Base-by-base conservation (phyloP, 1,140 invertebrate species). In the Harlomillsia oculata region DNA sequence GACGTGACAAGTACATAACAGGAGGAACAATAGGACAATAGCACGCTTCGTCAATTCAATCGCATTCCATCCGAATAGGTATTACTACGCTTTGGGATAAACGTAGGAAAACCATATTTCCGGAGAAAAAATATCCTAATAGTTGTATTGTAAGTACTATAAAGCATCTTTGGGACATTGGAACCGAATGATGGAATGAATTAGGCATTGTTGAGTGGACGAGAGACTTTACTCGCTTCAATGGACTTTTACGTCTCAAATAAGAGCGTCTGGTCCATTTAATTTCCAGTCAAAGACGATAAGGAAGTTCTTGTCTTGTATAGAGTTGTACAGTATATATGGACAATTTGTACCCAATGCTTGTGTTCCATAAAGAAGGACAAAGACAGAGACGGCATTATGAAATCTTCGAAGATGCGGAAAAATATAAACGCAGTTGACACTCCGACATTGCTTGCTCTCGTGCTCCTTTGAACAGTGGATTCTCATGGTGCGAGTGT, bases 231-330 rank as follows among this genome's bases (percentile, higher is more conserved):
- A 21, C 39, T 41, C 39, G 23, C 39, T 41, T 41, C 39, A 41
- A 41, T 41, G 39, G 23, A 41, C 39, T 41, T n/a, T n/a, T n/a
- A n/a, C n/a, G 39, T 41, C 39, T 41, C 18, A 20, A 20, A 41
- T 16, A 41, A 20, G 23, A 20, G 9, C 39, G 23, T 41, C 23
- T 21, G 23, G 39, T 41, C 39, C 39, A 41, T 41, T 16, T 41
- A n/a, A n/a, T n/a, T n/a, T n/a, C n/a, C n/a, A n/a, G n/a, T n/a
- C n/a, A n/a, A n/a, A n/a, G n/a, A n/a, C n/a, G n/a, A n/a, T n/a
- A n/a, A n/a, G n/a, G n/a, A n/a, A n/a, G n/a, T n/a, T n/a, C n/a
- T n/a, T n/a, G n/a, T n/a, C n/a, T n/a, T n/a, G n/a, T n/a, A n/a
- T n/a, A n/a, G n/a, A n/a, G n/a, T n/a, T n/a, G n/a, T n/a, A n/a